Conservation (phyloP, 2,888 invertebrate genomes). For the Oscheius onirici region DNA sequence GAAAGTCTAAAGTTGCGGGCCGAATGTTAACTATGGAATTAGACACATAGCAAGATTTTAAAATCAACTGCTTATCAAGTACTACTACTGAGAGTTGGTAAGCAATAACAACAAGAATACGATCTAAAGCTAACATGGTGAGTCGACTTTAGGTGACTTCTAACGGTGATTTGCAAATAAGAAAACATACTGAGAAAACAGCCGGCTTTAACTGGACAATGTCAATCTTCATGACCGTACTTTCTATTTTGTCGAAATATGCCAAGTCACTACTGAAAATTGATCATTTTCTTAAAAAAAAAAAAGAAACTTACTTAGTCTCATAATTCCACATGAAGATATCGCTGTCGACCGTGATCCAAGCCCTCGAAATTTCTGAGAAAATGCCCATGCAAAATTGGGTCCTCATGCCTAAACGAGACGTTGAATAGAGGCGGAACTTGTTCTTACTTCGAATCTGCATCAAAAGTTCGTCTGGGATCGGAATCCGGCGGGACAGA, state of each 20-base stretch:
- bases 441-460: slow-evolving; percentile 61
- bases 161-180: too few relatives aligned
- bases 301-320: slow-evolving; percentile 77
- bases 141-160: too few relatives aligned
- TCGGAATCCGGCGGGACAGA: slow-evolving; percentile 42
- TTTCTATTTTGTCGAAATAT: slow-evolving; percentile 92
- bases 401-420: slow-evolving; percentile 86
- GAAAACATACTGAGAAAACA: slow-evolving; percentile 53
- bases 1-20: too few relatives aligned
- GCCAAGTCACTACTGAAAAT: slow-evolving; percentile 85
- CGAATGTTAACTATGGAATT: too few relatives aligned
- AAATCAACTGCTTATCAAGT: too few relatives aligned
- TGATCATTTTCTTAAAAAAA: background rate
- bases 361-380: slow-evolving; percentile 92
- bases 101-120: too few relatives aligned
- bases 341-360: slow-evolving; percentile 96
- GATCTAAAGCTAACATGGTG: too few relatives aligned
- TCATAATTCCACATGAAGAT: slow-evolving; percentile 98
- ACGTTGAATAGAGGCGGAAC: background rate
- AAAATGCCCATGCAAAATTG: slow-evolving; percentile 97
- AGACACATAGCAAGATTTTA: too few relatives aligned
- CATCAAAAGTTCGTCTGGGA: slow-evolving; percentile 63
- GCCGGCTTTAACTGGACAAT: slow-evolving; percentile 83
- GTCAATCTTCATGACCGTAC: slow-evolving; percentile 92
- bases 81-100: background rate